A percentile compares a stretch with the other conserved stretches of the same genome.
Evolutionary conservation across 2,113 vertebrate genomes (phyloP).

Genomic region (Martes martes): DNA sequence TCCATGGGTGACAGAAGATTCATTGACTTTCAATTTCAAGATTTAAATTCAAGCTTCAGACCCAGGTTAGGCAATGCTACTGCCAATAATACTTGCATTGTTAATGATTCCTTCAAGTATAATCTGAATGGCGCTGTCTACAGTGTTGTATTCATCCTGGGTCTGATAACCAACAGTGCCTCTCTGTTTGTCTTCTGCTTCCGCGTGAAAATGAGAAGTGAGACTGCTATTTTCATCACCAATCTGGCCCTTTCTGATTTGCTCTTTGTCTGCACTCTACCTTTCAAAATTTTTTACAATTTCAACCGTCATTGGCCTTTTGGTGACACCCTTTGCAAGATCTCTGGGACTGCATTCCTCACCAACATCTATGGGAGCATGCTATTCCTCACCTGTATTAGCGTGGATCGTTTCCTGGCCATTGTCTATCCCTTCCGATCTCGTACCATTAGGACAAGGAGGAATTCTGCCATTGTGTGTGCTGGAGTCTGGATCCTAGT

Average conservation of each 20-base stretch:
- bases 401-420: conserved; percentile 95
- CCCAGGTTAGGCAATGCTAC: conserved; percentile 76
- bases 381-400: conserved; percentile 98
- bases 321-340: conserved; percentile 95
- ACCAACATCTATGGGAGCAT: conserved; percentile 99
- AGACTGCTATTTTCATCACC: conserved; percentile 98
- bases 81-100: conserved; percentile 91
- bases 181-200: conserved; percentile 98
- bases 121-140: conserved; percentile 96
- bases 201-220: conserved; percentile 94
- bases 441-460: conserved; percentile 91
- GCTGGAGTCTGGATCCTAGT: conserved; percentile 95
- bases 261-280: conserved; percentile 96
- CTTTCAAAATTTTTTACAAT: conserved; percentile 98
- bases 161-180: conserved; percentile 96
- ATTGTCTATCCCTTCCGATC: conserved; percentile 97
- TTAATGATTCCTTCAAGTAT: conserved; percentile 98
- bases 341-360: conserved; percentile 96
- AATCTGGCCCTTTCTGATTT: conserved; percentile 95
- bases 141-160: conserved; percentile 95
- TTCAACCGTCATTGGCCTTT: conserved; percentile 98
- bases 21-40: conserved; percentile 71
- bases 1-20: conserved; percentile 75
- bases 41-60: conserved; percentile 74
- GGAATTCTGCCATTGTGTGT: conserved; percentile 92